A percentile compares a stretch with the other conserved stretches of the same genome.
These are phyloP conservation scores for Microtus oregoni DNA, from an alignment of 2,113 vertebrate genomes.

Conservation along the genomic window DNA sequence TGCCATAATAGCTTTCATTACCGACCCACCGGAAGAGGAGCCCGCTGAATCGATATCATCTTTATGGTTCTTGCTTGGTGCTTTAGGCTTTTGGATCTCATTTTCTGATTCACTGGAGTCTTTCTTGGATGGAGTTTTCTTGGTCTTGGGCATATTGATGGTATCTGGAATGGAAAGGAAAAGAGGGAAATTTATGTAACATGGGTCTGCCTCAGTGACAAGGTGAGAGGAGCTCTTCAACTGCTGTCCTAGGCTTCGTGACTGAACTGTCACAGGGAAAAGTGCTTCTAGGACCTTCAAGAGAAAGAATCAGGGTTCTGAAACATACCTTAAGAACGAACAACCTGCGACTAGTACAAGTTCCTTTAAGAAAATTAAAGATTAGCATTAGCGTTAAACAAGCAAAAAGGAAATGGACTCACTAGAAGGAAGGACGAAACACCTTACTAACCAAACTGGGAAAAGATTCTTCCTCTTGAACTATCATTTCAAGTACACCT, in stretches of 20 bases:
- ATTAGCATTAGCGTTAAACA: background rate
- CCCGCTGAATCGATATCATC: slow-evolving; percentile 1
- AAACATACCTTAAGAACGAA: background rate
- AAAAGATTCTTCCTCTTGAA: background rate
- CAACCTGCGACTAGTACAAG: background rate
- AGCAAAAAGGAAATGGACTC: background rate
- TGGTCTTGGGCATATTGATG: slow-evolving; percentile 67
- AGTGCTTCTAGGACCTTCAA: background rate
- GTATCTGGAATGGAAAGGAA: slow-evolving; percentile 27
- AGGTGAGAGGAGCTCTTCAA: background rate
- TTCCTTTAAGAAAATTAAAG: background rate
- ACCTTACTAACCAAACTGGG: background rate
- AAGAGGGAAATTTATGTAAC: background rate
- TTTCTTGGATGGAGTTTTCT: slow-evolving; percentile 14
- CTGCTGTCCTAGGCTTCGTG: background rate
- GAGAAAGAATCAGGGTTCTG: background rate
- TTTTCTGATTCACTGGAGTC: background rate
- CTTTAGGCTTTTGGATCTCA: background rate
- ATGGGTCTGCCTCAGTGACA: background rate
- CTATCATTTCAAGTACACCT: background rate
- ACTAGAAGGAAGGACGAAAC: no score
- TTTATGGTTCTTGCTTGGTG: background rate
- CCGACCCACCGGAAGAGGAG: slow-evolving; percentile 46
- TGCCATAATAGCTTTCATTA: background rate
- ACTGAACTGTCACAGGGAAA: background rate